A percentile compares a stretch with the other conserved stretches of the same genome.
Conservation (phyloP, 2,113 vertebrate genomes). For the Epinephelus cyanopodus region DNA sequence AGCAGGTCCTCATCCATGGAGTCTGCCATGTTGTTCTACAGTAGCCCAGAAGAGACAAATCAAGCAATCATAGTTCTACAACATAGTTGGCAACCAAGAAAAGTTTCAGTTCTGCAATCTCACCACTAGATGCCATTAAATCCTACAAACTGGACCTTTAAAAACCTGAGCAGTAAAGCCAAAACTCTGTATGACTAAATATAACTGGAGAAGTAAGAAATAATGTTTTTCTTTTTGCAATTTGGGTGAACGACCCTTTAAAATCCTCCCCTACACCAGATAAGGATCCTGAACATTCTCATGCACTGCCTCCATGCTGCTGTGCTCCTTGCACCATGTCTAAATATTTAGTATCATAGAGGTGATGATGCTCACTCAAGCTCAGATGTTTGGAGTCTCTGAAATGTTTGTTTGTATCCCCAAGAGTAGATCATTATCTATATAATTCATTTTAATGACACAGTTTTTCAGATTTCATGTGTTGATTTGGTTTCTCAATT, state of each 20-base stretch:
- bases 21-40: too few relatives aligned
- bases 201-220: background rate
- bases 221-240: background rate
- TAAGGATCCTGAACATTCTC: conserved; percentile 7
- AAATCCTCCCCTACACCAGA: conserved; percentile 11
- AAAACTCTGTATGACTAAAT: background rate
- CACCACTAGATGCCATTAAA: too few relatives aligned
- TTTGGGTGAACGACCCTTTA: conserved; percentile 34
- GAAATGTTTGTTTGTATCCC: background rate
- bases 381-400: background rate
- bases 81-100: too few relatives aligned
- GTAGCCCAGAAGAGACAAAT: too few relatives aligned
- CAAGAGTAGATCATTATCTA: background rate
- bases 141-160: too few relatives aligned
- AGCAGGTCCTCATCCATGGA: too few relatives aligned
- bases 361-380: background rate
- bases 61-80: too few relatives aligned
- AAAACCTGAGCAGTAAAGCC: background rate
- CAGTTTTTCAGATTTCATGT: background rate
- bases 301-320: conserved; percentile 21
- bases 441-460: background rate
- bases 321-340: background rate
- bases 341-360: conserved; percentile 8
- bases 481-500: background rate
- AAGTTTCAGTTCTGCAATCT: too few relatives aligned